These are phyloP conservation scores for Crypturellus tataupa DNA, from an alignment of 2,797 vertebrate genomes.

Conservation along the genomic window DNA sequence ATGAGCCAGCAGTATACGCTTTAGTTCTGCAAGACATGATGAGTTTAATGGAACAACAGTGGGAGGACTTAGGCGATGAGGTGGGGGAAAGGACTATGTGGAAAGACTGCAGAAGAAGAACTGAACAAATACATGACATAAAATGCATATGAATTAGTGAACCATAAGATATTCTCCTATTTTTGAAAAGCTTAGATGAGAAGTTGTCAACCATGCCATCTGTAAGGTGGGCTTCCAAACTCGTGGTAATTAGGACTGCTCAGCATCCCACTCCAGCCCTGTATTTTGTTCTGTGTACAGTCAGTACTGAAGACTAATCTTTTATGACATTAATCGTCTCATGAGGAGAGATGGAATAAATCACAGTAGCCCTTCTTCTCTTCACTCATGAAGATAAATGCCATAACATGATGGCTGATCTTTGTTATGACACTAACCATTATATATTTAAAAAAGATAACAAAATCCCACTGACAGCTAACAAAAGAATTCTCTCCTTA, in stretches of 20 bases:
- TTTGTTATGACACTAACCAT: slow-evolving; percentile 77
- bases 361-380: slow-evolving; percentile 74
- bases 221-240: slow-evolving; percentile 56
- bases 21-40: neutral
- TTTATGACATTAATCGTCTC: slow-evolving; percentile 73
- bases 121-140: neutral
- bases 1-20: neutral
- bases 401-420: slow-evolving; percentile 71
- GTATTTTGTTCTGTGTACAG: slow-evolving; percentile 51
- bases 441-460: slow-evolving; percentile 76
- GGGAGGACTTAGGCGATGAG: slow-evolving; percentile 22
- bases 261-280: slow-evolving; percentile 50
- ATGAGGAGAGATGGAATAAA: slow-evolving; percentile 61
- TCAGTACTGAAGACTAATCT: slow-evolving; percentile 63
- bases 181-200: slow-evolving; percentile 58
- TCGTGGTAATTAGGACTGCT: slow-evolving; percentile 52
- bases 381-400: slow-evolving; percentile 76
- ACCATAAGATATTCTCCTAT: slow-evolving; percentile 41
- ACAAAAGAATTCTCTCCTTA: slow-evolving; percentile 73
- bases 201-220: slow-evolving; percentile 60
- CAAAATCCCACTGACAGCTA: slow-evolving; percentile 75
- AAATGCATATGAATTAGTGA: slow-evolving; percentile 44
- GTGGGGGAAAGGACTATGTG: neutral
- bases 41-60: neutral
- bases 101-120: neutral